Evolutionary conservation across 2,888 invertebrate genomes (phyloP).

Genomic region (Trichogramma dendrolimi): DNA sequence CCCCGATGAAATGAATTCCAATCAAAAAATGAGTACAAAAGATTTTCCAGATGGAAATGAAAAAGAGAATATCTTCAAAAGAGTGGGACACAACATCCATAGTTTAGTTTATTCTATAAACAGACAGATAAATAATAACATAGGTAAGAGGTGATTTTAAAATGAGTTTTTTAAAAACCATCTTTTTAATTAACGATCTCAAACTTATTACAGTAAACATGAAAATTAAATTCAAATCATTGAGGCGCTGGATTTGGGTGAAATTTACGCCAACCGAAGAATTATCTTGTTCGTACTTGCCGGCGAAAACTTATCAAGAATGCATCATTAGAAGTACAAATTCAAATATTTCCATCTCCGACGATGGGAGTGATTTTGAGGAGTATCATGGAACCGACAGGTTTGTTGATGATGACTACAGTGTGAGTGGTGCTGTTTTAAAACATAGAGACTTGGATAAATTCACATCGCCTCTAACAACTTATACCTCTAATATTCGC

Average conservation of each 20-base stretch:
- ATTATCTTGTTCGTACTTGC: slow-evolving; percentile 45
- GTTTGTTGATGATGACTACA: slow-evolving; percentile 16
- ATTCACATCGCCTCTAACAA: not conserved
- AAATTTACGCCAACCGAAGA: slow-evolving; percentile 38
- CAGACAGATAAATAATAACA: slow-evolving; percentile 15
- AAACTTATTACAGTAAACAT: slow-evolving; percentile 34
- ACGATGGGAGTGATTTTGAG: slow-evolving; percentile 25
- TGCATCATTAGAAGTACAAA: slow-evolving; percentile 31
- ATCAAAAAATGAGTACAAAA: no score
- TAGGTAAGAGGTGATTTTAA: slow-evolving; percentile 13
- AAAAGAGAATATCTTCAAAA: no score
- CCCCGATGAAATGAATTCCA: not conserved
- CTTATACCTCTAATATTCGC: no score
- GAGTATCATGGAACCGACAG: slow-evolving; percentile 12
- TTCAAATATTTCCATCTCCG: slow-evolving; percentile 24
- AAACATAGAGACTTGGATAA: slow-evolving; percentile 1
- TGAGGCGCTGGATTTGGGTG: slow-evolving; percentile 33
- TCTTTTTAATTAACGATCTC: not conserved
- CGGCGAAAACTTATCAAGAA: slow-evolving; percentile 38
- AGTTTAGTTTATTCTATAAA: not conserved
- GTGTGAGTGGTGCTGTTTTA: slow-evolving; percentile 16
- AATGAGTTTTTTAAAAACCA: not conserved
- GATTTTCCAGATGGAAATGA: no score
- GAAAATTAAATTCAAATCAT: slow-evolving; percentile 28
- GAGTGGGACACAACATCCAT: no score